Evolutionary conservation across 1,140 invertebrate genomes (phyloP).

Genomic region (Aphis craccivora): DNA sequence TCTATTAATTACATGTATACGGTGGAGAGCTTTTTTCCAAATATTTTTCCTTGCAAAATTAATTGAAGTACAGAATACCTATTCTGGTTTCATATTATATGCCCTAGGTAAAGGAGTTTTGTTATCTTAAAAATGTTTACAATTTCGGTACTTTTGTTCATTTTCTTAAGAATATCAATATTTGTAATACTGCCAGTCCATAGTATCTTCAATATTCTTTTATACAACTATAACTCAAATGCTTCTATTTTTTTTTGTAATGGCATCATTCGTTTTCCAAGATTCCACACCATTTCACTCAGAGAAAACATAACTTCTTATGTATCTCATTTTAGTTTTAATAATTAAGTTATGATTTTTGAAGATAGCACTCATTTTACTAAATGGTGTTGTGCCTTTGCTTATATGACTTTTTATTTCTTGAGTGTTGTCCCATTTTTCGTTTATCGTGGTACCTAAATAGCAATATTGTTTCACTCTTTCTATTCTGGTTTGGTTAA

Average conservation of each 20-base stretch:
- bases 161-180: not conserved
- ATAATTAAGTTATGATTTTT: not conserved
- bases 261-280: not conserved
- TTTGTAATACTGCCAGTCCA: not conserved
- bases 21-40: no score
- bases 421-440: not conserved
- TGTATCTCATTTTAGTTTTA: not conserved
- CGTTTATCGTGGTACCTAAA: not conserved
- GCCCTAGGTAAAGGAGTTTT: not conserved
- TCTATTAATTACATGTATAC: no score
- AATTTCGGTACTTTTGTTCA: not conserved
- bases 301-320: not conserved
- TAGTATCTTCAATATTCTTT: no score
- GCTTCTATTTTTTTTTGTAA: not conserved
- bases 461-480: no score
- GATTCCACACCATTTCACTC: not conserved
- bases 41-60: no score
- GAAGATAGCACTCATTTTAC: not conserved
- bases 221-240: not conserved
- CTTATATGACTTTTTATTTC: not conserved
- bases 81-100: not conserved
- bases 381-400: not conserved
- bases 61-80: not conserved
- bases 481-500: no score
- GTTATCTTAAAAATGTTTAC: not conserved